Base-by-base conservation (phyloP, 2,888 invertebrate species). In the Barypeithes pellucidus region DNA sequence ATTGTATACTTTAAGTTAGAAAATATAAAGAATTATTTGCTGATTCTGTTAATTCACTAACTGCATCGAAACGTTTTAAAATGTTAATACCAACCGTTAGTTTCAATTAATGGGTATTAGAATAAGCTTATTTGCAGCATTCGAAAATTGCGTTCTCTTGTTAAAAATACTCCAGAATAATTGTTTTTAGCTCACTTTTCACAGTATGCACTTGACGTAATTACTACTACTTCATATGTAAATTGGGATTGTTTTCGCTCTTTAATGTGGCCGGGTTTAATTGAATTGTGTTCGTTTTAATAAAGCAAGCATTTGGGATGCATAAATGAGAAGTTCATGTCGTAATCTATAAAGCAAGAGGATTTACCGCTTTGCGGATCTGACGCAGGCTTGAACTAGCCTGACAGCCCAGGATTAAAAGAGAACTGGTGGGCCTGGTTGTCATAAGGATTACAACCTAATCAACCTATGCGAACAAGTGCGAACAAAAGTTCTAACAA, bases 271-370 rank as follows among this genome's bases (percentile, higher is more conserved):
- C 36, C 14, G 18, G 52, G n/a, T 39, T 50, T 65, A 65, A 65
- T 65, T 65, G 54, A 65, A 65, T 65, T 50, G 50, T 65, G 65
- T 65, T 65, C 65, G 65, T 65, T 65, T 65, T 47, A 41, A 29
- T 50, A 39, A 52, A 36, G 52, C 65, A 65, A 52, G 52, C 57
- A 36, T 65, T 52, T 39, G 39, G 65, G 47, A 47, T 39, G 65
- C 65, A 65, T 65, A 65, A 65, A 67, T 67, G 67, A 67, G 67
- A 9, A 67, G 43, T 67, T 45, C 47, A 67, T 60, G 57, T 45
- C 45, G 67, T 57, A 67, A 67, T 67, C 67, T 60, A 67, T 67
- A 59, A 67, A 67, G 43, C 29, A 50, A 61, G 52, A 61, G 68
- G 61, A 61, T 61, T 68, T 68, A 52, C 50, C 29, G 60, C 57